Percentiles rank a stretch among this genome's conserved stretches.
phyloP scores from a whole-genome alignment of 2,113 vertebrate species.

The western clawed frog (Xenopus tropicalis) region DNA sequence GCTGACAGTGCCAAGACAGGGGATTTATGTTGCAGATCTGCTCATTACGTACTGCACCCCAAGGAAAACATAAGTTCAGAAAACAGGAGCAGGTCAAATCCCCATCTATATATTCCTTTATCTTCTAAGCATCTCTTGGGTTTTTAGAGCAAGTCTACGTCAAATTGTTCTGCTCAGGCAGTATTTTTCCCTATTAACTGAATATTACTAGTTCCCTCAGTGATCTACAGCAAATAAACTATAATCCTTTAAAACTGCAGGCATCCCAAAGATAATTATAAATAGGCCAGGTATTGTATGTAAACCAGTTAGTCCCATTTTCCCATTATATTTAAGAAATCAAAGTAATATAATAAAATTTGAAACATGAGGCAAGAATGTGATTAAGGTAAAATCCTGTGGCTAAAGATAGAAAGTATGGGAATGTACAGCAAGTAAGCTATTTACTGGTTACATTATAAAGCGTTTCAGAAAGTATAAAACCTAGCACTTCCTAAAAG shows the following conservation, averaged over 20 bases:
- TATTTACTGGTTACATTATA: too few species aligned
- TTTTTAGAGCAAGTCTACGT: background rate
- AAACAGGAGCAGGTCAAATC: background rate
- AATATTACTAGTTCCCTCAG: background rate
- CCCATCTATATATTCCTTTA: background rate
- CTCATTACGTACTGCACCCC: background rate
- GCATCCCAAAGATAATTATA: too few species aligned
- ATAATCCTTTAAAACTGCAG: background rate
- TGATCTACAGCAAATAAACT: background rate
- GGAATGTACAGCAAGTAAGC: too few species aligned
- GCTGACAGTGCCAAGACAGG: slow-evolving; percentile 2
- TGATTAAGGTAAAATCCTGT: too few species aligned
- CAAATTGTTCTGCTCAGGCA: background rate
- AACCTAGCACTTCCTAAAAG: too few species aligned
- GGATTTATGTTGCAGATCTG: background rate
- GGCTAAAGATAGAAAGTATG: too few species aligned
- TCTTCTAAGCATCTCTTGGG: background rate
- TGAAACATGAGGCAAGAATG: too few species aligned
- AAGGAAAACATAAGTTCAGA: background rate
- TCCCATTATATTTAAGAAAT: too few species aligned
- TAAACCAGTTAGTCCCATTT: too few species aligned
- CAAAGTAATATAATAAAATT: too few species aligned
- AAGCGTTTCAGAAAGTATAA: too few species aligned
- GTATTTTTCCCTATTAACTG: background rate
- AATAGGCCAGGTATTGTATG: too few species aligned